phyloP scores from a whole-genome alignment of 2,888 invertebrate genomes.

The Eilema depressum region DNA sequence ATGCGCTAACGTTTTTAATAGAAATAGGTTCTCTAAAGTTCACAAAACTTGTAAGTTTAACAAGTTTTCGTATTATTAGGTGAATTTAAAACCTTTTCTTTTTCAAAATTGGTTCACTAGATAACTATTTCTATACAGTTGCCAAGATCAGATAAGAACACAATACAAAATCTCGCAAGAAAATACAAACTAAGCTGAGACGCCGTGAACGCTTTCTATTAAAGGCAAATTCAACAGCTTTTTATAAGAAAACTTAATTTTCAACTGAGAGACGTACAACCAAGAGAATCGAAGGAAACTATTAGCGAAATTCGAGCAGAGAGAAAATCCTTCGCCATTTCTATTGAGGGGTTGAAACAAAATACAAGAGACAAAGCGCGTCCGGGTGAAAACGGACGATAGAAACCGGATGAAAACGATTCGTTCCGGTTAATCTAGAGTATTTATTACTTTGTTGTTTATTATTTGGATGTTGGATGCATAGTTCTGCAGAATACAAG shows the following conservation, averaged over 20 bases:
- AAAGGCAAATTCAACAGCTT: neutral
- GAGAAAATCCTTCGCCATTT: constrained; percentile 27
- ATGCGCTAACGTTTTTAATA: too few species aligned
- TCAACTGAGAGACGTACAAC: constrained; percentile 9
- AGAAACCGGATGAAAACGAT: constrained; percentile 41
- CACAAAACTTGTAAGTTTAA: too few species aligned
- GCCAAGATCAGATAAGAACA: neutral
- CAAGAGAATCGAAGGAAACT: constrained; percentile 27
- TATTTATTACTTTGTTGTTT: constrained; percentile 45
- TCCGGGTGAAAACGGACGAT: constrained; percentile 32
- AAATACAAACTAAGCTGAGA: neutral
- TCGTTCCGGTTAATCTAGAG: constrained; percentile 31
- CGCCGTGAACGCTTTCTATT: neutral
- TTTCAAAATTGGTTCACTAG: too few species aligned
- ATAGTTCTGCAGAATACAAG: neutral
- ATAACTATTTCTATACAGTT: neutral
- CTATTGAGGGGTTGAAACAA: constrained; percentile 39
- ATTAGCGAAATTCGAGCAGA: constrained; percentile 45
- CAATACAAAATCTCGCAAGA: neutral
- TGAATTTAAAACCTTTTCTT: too few species aligned
- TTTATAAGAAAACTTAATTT: constrained; percentile 14
- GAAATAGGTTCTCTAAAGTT: too few species aligned
- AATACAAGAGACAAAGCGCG: constrained; percentile 35
- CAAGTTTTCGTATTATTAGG: too few species aligned
- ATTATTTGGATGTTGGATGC: constrained; percentile 6